Conservation (phyloP, 2,113 vertebrate species). For the Atractosteus spatula region DNA sequence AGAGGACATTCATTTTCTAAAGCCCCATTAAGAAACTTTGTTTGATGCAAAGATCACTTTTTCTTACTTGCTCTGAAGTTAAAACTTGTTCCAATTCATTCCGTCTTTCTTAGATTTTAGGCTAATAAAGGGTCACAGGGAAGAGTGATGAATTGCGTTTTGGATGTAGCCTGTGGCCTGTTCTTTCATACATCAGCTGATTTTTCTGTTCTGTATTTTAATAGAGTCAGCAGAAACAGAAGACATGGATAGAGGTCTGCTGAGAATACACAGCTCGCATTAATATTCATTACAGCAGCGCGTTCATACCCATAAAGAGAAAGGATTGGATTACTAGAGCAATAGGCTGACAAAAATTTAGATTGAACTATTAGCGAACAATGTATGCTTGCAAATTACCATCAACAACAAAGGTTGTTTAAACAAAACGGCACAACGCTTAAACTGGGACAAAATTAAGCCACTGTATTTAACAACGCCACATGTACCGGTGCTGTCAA, state of each 20-base stretch:
- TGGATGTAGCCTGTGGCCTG: slow-evolving; percentile 42
- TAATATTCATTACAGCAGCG: slow-evolving; percentile 58
- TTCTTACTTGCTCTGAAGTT: too few species aligned
- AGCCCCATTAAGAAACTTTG: too few species aligned
- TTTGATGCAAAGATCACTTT: too few species aligned
- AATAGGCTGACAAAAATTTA: slow-evolving; percentile 51
- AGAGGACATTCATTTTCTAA: too few species aligned
- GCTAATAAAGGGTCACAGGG: slow-evolving; percentile 40
- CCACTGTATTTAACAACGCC: too few species aligned
- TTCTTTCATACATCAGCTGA: slow-evolving; percentile 46
- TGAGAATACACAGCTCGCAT: slow-evolving; percentile 40
- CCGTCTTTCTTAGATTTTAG: slow-evolving; percentile 14
- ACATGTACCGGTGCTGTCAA: too few species aligned
- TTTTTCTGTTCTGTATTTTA: slow-evolving; percentile 49
- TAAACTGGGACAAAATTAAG: too few species aligned
- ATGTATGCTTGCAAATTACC: slow-evolving; percentile 1
- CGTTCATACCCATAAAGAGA: slow-evolving; percentile 36
- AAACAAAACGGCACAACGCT: too few species aligned
- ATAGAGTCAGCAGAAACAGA: slow-evolving; percentile 64
- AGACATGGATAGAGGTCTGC: slow-evolving; percentile 42
- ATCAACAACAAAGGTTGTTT: too few species aligned
- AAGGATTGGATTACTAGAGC: slow-evolving; percentile 39
- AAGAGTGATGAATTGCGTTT: slow-evolving; percentile 43
- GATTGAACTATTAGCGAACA: slow-evolving; percentile 36
- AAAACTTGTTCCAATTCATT: not conserved